phyloP scores from a whole-genome alignment of 2,113 vertebrate genomes.

The Cyanoliseus patagonus region DNA sequence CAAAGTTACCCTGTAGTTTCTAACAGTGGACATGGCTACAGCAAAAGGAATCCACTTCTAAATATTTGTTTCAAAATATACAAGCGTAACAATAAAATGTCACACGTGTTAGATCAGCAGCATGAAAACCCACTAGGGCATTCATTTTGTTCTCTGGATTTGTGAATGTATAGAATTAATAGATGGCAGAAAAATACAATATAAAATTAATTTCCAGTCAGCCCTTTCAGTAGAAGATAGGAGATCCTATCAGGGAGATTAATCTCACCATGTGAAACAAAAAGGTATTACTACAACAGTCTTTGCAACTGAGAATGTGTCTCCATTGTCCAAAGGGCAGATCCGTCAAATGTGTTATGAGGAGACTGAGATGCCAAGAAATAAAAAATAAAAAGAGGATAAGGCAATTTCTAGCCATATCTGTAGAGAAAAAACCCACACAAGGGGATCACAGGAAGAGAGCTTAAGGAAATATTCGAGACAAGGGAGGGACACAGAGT shows the following conservation, averaged over 20 bases:
- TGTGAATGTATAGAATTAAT: not conserved
- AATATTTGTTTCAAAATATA: not conserved
- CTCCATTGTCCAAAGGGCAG: not conserved
- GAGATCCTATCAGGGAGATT: not conserved
- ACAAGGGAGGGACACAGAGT: not conserved
- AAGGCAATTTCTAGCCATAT: not conserved
- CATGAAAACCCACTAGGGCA: not conserved
- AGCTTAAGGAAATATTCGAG: not conserved
- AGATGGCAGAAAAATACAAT: not conserved
- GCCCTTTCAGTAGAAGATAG: not conserved
- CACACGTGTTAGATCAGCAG: not conserved
- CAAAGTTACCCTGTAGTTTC: not conserved
- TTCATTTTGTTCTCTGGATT: not conserved
- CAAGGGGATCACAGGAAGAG: not conserved
- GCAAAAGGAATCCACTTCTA: not conserved
- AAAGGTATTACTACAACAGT: not conserved
- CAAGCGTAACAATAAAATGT: not conserved
- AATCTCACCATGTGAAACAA: accelerated
- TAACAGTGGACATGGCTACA: not conserved
- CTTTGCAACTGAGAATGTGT: not conserved
- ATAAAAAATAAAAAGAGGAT: not conserved
- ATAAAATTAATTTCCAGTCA: not conserved
- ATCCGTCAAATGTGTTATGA: not conserved
- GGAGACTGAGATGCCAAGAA: not conserved
- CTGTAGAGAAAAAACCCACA: not conserved